Evolutionary conservation across 1,140 invertebrate genomes (phyloP).

Genomic region (Hyphantria cunea): DNA sequence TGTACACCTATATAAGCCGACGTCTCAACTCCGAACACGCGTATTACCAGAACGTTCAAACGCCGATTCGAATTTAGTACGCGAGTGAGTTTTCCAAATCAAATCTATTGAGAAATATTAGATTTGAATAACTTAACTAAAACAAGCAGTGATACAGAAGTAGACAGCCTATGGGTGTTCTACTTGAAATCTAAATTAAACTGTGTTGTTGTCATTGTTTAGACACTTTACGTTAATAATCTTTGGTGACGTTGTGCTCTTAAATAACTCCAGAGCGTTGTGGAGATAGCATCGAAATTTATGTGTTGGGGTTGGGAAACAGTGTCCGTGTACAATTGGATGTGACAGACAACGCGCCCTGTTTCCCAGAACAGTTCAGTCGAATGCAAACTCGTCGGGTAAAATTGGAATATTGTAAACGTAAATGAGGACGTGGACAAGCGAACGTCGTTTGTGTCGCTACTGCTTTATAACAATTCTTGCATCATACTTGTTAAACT

Average conservation of each 20-base stretch:
- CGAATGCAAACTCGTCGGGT: conserved; percentile 26
- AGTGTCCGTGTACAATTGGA: conserved; percentile 45
- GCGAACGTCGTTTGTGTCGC: conserved; percentile 11
- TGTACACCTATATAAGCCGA: conserved; percentile 44
- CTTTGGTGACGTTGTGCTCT: conserved; percentile 44
- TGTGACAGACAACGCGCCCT: conserved; percentile 42
- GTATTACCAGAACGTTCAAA: conserved; percentile 27
- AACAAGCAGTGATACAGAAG: conserved; percentile 11
- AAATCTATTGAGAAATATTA: conserved; percentile 35
- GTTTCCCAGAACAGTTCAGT: conserved; percentile 39
- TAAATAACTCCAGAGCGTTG: conserved; percentile 44
- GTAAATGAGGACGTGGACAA: conserved; percentile 24
- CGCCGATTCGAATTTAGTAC: conserved; percentile 27
- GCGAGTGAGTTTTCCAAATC: conserved; percentile 28
- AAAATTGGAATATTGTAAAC: conserved; percentile 28
- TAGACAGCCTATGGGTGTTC: conserved; percentile 1
- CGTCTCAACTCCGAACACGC: conserved; percentile 31
- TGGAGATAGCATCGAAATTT: conserved; percentile 49
- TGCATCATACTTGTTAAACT: background rate
- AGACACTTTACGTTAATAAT: conserved; percentile 33
- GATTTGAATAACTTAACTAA: conserved; percentile 10
- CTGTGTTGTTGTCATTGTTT: conserved; percentile 26
- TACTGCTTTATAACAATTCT: background rate
- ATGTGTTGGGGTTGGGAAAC: conserved; percentile 47
- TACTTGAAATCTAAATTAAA: conserved; percentile 28